Percentiles rank a stretch among this genome's conserved stretches.
phyloP scores from a whole-genome alignment of 2,113 vertebrate genomes.

The Acanthisitta chloris region DNA sequence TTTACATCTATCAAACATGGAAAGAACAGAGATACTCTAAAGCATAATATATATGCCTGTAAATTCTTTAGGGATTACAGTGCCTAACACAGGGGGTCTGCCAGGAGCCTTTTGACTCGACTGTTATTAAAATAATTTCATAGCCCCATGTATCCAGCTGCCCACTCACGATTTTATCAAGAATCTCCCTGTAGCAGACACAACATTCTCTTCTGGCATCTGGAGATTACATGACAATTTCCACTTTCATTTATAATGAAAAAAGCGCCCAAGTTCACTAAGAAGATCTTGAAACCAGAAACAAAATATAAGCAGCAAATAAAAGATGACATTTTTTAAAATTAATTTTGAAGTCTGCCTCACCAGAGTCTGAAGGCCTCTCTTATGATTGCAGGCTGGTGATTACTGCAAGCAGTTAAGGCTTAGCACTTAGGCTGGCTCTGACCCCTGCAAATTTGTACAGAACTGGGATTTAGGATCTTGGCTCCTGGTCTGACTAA shows the following conservation, averaged over 20 bases:
- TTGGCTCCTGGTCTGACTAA: background rate
- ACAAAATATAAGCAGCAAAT: constrained; percentile 10
- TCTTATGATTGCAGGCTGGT: background rate
- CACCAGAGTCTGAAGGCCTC: background rate
- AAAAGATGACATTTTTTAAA: background rate
- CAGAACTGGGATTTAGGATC: background rate
- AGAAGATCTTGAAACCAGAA: constrained; percentile 51
- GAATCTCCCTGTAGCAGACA: background rate
- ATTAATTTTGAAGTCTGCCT: background rate
- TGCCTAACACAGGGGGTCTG: background rate
- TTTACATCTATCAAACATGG: background rate
- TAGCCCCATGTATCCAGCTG: background rate
- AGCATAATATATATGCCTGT: background rate
- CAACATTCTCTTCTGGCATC: background rate
- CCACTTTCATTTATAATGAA: constrained; percentile 38
- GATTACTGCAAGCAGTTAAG: background rate
- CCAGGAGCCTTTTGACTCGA: background rate
- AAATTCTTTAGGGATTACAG: background rate
- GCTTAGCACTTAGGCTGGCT: background rate
- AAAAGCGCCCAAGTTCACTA: constrained; percentile 50
- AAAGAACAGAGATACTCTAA: background rate
- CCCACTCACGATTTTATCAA: background rate
- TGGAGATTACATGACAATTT: constrained; percentile 17
- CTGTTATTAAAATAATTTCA: constrained; percentile 12
- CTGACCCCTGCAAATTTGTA: background rate